Evolutionary conservation across 2,888 invertebrate species (phyloP).

Genomic region (Andricus quercusramuli): DNA sequence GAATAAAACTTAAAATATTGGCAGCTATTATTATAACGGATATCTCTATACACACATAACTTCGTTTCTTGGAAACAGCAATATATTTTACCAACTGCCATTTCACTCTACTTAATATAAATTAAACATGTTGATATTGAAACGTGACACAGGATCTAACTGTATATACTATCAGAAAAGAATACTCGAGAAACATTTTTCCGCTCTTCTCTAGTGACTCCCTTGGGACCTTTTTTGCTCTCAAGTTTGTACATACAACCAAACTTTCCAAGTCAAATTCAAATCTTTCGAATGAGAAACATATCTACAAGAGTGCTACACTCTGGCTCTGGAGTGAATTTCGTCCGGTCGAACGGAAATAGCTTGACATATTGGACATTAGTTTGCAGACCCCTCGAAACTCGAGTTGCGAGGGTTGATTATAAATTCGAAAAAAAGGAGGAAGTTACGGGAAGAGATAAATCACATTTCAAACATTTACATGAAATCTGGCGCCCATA

Average conservation of each 20-base stretch:
- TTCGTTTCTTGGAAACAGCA: background rate
- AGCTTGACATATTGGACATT: conserved; percentile 28
- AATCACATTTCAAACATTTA: no score
- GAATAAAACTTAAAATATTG: background rate
- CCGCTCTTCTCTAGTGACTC: background rate
- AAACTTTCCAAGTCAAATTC: conserved; percentile 38
- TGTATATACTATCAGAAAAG: conserved; percentile 14
- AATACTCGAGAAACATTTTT: conserved; percentile 15
- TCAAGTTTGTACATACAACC: conserved; percentile 4
- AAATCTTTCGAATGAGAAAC: conserved; percentile 31
- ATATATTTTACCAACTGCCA: background rate
- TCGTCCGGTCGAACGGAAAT: conserved; percentile 21
- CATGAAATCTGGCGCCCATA: no score
- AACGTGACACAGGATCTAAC: conserved; percentile 24
- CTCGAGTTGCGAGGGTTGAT: conserved; percentile 2
- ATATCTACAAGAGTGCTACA: conserved; percentile 22
- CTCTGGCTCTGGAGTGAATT: conserved; percentile 1
- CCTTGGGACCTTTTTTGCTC: background rate
- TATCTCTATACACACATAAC: background rate
- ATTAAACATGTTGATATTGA: background rate
- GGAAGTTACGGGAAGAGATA: background rate
- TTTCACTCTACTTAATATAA: background rate
- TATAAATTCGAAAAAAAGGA: conserved; percentile 1
- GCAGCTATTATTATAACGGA: background rate
- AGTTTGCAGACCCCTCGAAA: conserved; percentile 1